Evolutionary conservation across 1,140 invertebrate species (phyloP), one percentile per base, ranked within the genome.

Genomic region (Drosophila setifemur): DNA sequence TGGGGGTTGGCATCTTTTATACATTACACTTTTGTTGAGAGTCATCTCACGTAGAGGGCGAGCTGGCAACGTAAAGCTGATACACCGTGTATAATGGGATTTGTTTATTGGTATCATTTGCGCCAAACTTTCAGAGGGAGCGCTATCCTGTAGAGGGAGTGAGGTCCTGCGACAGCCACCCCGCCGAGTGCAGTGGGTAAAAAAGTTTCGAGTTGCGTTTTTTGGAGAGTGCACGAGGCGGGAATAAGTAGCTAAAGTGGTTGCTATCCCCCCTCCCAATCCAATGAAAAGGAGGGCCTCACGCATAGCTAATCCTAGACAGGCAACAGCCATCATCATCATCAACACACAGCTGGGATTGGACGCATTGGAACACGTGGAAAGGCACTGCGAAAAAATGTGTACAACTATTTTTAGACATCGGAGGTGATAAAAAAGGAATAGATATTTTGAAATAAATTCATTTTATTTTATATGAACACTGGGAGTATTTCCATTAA

Each of bases 41-140:
- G 72, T 89, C 87, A 69, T 69, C 71, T 89, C 87, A 89, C 88
- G 87, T 89, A 89, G 81, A 68, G 82, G 57, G 7, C 64, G 44
- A 69, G 50, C 50, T 69, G 52, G 71, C 71, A 85, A 77, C 69
- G 88, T 73, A 86, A 89, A 89, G 83, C 85, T 89, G 88, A 89
- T 89, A 88, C 82, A 71, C 78, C 82, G 83, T 89, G 79, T 89
- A 88, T 89, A 89, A 89, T 89, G 87, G 88, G 88, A 89, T 89
- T 89, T 89, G 88, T 89, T 89, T 89, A 89, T 89, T 89, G 88
- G 83, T 88, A 89, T 89, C 83, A 89, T 89, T 89, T 89, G 87
- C 58, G 72, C 73, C 53, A 58, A 76, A 85, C 73, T 72, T 83
- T 77, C 33, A 26, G 28, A 23, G 49, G 26, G 35, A 23, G 23